These are phyloP conservation scores for Alligator mississippiensis DNA, from an alignment of 2,113 vertebrate species.

Conservation along the genomic window DNA sequence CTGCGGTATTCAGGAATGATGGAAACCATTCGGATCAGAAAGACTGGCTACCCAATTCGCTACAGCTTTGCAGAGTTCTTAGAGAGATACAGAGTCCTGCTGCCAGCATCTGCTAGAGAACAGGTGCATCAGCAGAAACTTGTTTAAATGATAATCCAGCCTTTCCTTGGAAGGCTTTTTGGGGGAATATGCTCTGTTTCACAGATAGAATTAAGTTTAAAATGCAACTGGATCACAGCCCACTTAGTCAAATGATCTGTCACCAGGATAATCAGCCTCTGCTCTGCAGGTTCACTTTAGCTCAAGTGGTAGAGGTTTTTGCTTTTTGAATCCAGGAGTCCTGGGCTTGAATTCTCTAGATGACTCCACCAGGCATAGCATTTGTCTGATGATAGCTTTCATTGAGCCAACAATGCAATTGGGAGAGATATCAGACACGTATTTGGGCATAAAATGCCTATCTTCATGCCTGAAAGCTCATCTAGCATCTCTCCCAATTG, in stretches of 20 bases:
- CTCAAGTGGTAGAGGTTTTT: background rate
- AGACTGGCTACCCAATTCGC: slow-evolving; percentile 91
- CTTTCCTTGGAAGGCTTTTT: background rate
- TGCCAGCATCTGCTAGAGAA: slow-evolving; percentile 54
- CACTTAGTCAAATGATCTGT: background rate
- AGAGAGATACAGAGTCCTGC: slow-evolving; percentile 84
- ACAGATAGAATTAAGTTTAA: background rate
- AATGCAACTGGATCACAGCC: background rate
- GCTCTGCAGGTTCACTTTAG: background rate
- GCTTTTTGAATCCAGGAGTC: background rate
- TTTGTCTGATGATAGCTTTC: background rate
- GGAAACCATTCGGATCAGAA: slow-evolving; percentile 95
- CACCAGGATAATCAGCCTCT: background rate
- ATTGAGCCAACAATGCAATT: too few species aligned
- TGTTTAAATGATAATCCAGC: background rate
- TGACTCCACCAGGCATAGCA: background rate
- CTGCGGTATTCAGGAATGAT: slow-evolving; percentile 96
- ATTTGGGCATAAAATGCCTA: too few species aligned
- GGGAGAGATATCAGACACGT: too few species aligned
- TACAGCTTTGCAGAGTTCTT: slow-evolving; percentile 92
- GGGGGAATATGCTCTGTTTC: background rate
- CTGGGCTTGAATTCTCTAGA: background rate
- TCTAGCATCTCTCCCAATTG: too few species aligned
- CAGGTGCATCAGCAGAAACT: slow-evolving; percentile 52
- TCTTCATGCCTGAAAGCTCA: too few species aligned